Percentiles rank a stretch among this genome's conserved stretches.
These are phyloP conservation scores for Erannis defoliaria DNA, from an alignment of 2,888 invertebrate genomes.

Conservation along the genomic window DNA sequence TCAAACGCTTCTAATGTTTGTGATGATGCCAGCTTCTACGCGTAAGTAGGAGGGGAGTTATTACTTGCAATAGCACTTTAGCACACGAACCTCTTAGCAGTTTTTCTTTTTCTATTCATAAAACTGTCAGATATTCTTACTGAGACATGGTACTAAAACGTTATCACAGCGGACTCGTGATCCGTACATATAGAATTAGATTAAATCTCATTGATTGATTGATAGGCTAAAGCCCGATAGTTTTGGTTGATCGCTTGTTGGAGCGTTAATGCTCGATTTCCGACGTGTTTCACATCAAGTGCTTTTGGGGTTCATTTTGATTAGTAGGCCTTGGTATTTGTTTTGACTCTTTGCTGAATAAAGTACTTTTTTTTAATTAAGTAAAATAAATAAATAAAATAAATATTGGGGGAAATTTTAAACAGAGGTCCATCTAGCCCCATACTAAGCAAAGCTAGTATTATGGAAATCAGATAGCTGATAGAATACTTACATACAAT, in stretches of 20 bases:
- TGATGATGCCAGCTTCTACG: constrained; percentile 37
- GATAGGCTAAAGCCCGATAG: constrained; percentile 21
- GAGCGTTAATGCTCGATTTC: constrained; percentile 11
- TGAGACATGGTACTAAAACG: constrained; percentile 15
- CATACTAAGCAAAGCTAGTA: no score
- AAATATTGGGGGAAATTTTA: no score
- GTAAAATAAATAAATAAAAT: no score
- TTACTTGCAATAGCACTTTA: constrained; percentile 4
- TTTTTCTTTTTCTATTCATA: background rate
- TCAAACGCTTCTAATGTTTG: constrained; percentile 34
- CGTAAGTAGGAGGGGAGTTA: no score
- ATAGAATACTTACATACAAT: no score
- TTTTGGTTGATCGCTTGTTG: constrained; percentile 19
- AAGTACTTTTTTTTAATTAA: background rate
- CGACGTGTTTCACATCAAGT: constrained; percentile 18
- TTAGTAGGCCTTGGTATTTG: constrained; percentile 8
- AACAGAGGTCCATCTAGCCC: no score
- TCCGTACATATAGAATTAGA: constrained; percentile 11
- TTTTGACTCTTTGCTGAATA: constrained; percentile 1
- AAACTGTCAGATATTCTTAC: background rate
- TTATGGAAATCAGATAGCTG: no score
- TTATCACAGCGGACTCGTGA: background rate
- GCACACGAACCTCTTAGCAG: background rate
- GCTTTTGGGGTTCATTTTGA: constrained; percentile 9
- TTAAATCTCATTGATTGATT: constrained; percentile 27